Evolutionary conservation across 2,888 invertebrate genomes (phyloP).

Genomic region (Conistra vaccinii): DNA sequence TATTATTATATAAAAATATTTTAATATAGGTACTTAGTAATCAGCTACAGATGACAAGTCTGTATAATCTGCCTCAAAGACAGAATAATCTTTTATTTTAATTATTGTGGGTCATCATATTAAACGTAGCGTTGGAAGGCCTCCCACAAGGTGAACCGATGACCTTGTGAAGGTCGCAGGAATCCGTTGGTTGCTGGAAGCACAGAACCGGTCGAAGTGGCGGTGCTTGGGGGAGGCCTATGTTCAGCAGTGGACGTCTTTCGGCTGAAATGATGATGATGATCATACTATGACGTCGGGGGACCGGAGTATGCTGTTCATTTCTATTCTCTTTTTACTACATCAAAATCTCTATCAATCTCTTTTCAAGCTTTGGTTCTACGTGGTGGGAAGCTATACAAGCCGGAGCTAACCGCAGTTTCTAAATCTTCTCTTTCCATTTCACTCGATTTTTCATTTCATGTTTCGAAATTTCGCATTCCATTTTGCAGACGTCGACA

Average conservation of each 20-base stretch:
- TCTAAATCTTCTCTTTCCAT: neutral
- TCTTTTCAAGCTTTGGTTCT: neutral
- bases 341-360: no score
- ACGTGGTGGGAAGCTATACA: neutral
- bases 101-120: neutral
- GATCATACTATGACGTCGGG: neutral
- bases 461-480: neutral
- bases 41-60: neutral
- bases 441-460: neutral
- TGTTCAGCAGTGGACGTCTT: no score
- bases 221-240: no score
- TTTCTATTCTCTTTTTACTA: neutral
- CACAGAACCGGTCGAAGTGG: no score
- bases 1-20: neutral
- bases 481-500: neutral
- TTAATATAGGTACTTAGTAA: neutral
- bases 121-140: no score
- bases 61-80: neutral
- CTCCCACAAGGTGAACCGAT: no score
- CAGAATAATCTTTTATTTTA: neutral
- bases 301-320: neutral
- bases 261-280: no score
- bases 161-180: no score
- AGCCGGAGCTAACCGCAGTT: no score
- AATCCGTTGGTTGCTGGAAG: no score